phyloP scores from a whole-genome alignment of 2,113 vertebrate species.

The Tenebrosternarchus preto region DNA sequence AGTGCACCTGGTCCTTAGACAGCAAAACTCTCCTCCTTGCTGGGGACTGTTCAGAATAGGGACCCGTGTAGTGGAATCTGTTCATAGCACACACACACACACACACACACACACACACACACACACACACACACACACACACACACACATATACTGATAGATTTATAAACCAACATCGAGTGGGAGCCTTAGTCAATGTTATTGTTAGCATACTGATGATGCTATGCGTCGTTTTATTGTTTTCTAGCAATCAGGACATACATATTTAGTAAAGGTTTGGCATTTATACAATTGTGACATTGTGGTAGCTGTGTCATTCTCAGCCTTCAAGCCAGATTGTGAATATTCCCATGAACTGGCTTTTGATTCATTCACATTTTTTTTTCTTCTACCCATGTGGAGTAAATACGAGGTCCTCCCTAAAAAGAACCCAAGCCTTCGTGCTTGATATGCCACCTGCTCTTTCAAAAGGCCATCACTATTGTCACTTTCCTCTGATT shows the following conservation, averaged over 20 bases:
- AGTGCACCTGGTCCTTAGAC: not conserved
- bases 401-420: conserved; percentile 26
- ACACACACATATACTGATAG: conserved; percentile 62
- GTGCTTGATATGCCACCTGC: conserved; percentile 45
- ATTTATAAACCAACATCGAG: conserved; percentile 70
- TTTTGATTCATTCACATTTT: conserved; percentile 5
- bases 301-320: conserved; percentile 62
- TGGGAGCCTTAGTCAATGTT: conserved; percentile 76
- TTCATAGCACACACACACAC: too few relatives aligned
- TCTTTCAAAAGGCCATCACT: conserved; percentile 51
- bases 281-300: conserved; percentile 62
- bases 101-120: too few relatives aligned
- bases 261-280: conserved; percentile 74
- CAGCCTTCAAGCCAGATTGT: conserved; percentile 23
- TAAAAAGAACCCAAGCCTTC: conserved; percentile 36
- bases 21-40: not conserved
- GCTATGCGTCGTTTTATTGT: conserved; percentile 71
- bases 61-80: too few relatives aligned
- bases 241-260: conserved; percentile 74
- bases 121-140: too few relatives aligned
- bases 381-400: conserved; percentile 14
- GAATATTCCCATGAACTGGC: not conserved
- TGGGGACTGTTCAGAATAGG: conserved; percentile 20
- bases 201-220: conserved; percentile 72
- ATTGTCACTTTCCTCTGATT: conserved; percentile 49